Percentiles rank a stretch among this genome's conserved stretches.
These are phyloP conservation scores for Danio albolineatus DNA, from an alignment of 2,797 vertebrate species.

Conservation along the genomic window DNA sequence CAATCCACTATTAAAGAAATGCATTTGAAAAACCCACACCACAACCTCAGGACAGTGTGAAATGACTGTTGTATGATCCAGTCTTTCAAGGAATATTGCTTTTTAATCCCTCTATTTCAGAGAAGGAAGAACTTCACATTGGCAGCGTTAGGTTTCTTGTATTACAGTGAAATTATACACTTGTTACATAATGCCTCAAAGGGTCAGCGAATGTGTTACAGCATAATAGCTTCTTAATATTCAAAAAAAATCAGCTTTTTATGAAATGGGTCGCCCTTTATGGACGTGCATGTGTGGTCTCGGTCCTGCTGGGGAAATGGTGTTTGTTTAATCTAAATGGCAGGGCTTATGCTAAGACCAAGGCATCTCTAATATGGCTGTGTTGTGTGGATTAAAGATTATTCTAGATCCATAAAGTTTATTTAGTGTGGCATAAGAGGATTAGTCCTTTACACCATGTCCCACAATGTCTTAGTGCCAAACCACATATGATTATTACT, in stretches of 20 bases:
- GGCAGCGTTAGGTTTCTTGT: not conserved
- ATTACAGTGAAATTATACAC: not conserved
- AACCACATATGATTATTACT: conserved; percentile 23
- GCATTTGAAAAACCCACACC: not conserved
- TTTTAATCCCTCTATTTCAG: conserved; percentile 39
- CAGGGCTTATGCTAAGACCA: conserved; percentile 73
- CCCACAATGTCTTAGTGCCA: conserved; percentile 36
- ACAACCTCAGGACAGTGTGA: not conserved
- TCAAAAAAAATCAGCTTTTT: conserved; percentile 32
- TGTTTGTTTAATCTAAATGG: conserved; percentile 79
- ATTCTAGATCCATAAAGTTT: conserved; percentile 78
- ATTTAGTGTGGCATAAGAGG: conserved; percentile 78
- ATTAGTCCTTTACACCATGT: conserved; percentile 66
- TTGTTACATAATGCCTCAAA: conserved; percentile 42
- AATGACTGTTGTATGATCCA: not conserved
- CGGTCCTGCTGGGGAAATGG: conserved; percentile 2
- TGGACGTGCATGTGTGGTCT: not conserved
- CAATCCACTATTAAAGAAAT: not conserved
- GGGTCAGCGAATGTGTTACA: conserved; percentile 11
- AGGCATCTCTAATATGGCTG: conserved; percentile 74
- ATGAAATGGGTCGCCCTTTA: conserved; percentile 39
- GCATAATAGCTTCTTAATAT: not conserved
- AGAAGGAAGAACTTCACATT: not conserved
- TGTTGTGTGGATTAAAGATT: conserved; percentile 75
- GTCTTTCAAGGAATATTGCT: conserved; percentile 28